Percentiles rank a stretch among this genome's conserved stretches.
These are phyloP conservation scores for Cerastis rubricosa DNA, from an alignment of 2,888 invertebrate species.

Conservation along the genomic window DNA sequence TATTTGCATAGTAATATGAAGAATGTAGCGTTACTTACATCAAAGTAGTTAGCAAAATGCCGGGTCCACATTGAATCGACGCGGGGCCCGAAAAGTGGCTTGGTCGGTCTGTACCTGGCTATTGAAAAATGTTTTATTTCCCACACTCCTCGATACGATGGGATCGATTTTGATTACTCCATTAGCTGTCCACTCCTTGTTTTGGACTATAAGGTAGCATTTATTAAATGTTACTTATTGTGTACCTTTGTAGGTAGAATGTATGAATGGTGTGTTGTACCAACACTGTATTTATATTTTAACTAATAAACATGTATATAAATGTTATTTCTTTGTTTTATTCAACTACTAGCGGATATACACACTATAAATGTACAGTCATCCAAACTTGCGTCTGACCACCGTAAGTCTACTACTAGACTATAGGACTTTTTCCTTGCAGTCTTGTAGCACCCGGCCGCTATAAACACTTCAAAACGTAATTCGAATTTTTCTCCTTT, in stretches of 20 bases:
- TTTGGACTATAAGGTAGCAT: neutral
- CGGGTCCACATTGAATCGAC: neutral
- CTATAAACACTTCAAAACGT: no score
- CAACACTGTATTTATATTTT: constrained; percentile 65
- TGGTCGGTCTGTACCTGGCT: neutral
- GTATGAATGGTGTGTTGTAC: constrained; percentile 58
- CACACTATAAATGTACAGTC: no score
- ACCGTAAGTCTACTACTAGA: no score
- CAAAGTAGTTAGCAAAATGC: neutral
- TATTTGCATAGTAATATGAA: neutral
- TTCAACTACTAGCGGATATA: neutral
- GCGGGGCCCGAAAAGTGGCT: neutral
- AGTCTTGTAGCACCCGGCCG: no score
- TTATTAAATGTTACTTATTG: neutral
- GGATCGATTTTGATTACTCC: constrained; percentile 25
- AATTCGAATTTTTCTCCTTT: no score
- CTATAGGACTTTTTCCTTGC: no score
- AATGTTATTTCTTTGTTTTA: constrained; percentile 55
- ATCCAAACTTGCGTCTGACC: no score
- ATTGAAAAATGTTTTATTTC: neutral
- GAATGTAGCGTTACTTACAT: constrained; percentile 4
- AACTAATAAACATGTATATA: constrained; percentile 66
- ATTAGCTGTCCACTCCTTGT: constrained; percentile 28
- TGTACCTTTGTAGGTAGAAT: constrained; percentile 50
- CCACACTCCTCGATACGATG: neutral